These are phyloP conservation scores for Glossophaga mutica DNA, from an alignment of 2,797 vertebrate genomes.

Conservation along the genomic window DNA sequence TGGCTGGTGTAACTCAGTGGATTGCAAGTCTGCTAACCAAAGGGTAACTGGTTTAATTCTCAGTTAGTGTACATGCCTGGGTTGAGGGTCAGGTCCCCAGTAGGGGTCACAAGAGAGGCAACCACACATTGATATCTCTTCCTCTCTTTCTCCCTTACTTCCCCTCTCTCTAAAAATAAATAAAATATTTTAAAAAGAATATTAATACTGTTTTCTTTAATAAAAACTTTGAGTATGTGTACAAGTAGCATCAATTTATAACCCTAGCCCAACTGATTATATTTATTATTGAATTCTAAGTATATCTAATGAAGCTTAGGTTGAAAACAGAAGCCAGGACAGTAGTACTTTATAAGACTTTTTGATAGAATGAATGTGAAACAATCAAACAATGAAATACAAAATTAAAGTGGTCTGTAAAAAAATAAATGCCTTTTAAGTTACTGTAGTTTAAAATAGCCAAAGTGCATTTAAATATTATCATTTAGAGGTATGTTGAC, in stretches of 20 bases:
- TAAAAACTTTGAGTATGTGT: not conserved
- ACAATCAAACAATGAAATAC: not conserved
- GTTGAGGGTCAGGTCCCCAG: no score
- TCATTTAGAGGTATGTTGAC: not conserved
- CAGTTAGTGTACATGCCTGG: no score
- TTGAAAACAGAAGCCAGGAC: not conserved
- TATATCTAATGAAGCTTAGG: not conserved
- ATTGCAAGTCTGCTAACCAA: no score
- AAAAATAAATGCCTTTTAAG: not conserved
- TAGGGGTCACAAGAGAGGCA: no score
- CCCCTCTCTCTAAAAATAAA: no score
- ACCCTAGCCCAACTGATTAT: not conserved
- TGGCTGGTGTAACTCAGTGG: no score
- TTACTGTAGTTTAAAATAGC: not conserved
- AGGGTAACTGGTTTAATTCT: no score
- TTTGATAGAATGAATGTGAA: not conserved
- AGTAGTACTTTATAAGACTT: not conserved
- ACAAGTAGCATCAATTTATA: not conserved
- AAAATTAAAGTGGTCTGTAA: not conserved
- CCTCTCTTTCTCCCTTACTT: no score
- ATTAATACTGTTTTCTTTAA: not conserved
- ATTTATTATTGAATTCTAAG: not conserved
- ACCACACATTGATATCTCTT: no score
- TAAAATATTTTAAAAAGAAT: not conserved
- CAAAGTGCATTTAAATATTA: slow-evolving; percentile 11